Evolutionary conservation across 2,888 invertebrate species (phyloP).

Genomic region (Pristionchus arcanus): DNA sequence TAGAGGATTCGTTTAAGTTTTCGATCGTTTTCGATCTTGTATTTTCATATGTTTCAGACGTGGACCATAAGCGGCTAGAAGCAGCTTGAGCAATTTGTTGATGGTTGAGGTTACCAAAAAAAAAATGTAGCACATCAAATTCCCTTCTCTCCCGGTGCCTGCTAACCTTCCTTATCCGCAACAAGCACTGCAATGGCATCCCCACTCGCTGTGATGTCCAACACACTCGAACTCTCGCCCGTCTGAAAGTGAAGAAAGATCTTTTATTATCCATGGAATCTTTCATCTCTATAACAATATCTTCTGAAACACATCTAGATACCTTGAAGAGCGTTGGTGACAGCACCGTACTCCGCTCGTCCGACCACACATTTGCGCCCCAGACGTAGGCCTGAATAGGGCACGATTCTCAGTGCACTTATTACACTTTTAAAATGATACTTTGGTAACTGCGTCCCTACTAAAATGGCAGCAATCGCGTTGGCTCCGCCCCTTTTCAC

Average conservation of each 20-base stretch:
- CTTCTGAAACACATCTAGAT: not conserved
- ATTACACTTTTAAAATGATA: too few species aligned
- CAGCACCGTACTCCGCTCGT: not conserved
- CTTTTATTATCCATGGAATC: too few species aligned
- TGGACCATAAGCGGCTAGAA: too few species aligned
- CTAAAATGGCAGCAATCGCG: too few species aligned
- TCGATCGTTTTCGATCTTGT: too few species aligned
- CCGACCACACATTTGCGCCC: slow-evolving; percentile 25
- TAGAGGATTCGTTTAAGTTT: not conserved
- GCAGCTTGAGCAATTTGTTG: too few species aligned
- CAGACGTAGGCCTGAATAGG: slow-evolving; percentile 37
- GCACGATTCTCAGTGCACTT: too few species aligned
- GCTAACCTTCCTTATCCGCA: not conserved
- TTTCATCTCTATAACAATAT: not conserved
- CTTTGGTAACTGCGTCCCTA: too few species aligned
- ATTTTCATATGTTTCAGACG: too few species aligned
- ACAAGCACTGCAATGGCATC: slow-evolving; percentile 11
- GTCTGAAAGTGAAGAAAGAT: slow-evolving; percentile 16
- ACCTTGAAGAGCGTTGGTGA: slow-evolving; percentile 50
- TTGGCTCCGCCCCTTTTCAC: too few species aligned
- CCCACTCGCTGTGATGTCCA: slow-evolving; percentile 40
- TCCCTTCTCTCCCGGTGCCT: not conserved
- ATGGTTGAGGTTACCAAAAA: too few species aligned
- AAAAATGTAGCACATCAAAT: too few species aligned
- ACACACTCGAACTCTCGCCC: slow-evolving; percentile 6